Evolutionary conservation across 2,113 vertebrate species (phyloP).

Genomic region (Mirza zaza): DNA sequence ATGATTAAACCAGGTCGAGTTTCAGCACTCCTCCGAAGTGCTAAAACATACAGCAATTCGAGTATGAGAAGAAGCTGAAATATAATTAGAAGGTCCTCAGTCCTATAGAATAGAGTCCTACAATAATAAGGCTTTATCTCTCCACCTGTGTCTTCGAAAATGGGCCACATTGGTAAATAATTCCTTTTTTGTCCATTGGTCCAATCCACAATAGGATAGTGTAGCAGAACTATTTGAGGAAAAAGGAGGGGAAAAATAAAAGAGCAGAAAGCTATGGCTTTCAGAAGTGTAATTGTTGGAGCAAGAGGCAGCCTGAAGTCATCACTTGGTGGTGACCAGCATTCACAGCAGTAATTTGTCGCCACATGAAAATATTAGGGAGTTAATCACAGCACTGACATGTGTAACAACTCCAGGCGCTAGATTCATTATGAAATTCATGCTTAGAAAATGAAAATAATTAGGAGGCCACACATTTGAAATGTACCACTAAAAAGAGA

Average conservation of each 20-base stretch:
- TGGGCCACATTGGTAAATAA: background rate
- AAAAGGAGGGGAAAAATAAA: background rate
- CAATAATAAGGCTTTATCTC: background rate
- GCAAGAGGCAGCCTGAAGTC: background rate
- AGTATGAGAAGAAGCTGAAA: background rate
- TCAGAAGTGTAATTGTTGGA: background rate
- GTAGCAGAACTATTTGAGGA: background rate
- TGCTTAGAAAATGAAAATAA: constrained; percentile 50
- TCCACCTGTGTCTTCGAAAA: background rate
- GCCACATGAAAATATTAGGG: background rate
- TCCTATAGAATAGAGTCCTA: background rate
- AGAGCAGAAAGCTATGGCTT: background rate
- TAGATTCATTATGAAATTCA: background rate
- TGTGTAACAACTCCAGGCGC: background rate
- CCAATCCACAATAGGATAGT: background rate
- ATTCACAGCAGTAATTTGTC: background rate
- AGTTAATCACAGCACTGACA: background rate
- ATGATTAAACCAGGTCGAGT: background rate
- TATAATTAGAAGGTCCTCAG: background rate
- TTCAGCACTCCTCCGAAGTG: background rate
- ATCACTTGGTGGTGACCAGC: background rate
- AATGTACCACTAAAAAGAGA: background rate
- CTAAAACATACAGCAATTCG: background rate
- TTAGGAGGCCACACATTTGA: background rate
- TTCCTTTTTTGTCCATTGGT: background rate